Conservation (phyloP, 2,113 vertebrate species). For the Cyphomyrus plagiostoma region DNA sequence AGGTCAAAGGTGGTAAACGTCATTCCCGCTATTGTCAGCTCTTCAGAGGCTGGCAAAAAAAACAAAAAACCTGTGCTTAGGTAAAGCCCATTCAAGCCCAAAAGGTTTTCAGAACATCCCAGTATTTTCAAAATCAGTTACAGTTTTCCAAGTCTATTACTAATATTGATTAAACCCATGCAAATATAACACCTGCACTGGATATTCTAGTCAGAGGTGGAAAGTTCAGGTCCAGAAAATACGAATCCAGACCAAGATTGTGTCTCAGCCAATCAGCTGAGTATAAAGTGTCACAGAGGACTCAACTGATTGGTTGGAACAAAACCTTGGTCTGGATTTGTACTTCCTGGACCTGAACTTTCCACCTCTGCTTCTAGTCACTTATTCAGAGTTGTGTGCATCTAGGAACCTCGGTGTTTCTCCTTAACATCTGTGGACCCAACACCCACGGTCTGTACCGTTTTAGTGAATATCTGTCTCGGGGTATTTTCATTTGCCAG, state of each 20-base stretch:
- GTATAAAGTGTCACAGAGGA: too few relatives aligned
- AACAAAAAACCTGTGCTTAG: neutral
- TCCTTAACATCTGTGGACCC: neutral
- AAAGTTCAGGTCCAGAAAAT: too few relatives aligned
- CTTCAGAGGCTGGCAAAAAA: conserved; percentile 79
- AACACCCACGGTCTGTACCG: neutral
- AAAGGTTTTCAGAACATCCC: neutral
- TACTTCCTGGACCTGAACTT: too few relatives aligned
- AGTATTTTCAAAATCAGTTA: neutral
- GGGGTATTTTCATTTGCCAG: neutral
- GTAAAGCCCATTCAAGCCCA: neutral
- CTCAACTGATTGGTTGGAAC: too few relatives aligned
- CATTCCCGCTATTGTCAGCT: conserved; percentile 98
- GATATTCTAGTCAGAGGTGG: neutral
- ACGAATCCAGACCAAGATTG: too few relatives aligned
- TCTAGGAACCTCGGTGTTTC: neutral
- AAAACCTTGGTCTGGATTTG: too few relatives aligned
- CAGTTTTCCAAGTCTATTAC: neutral
- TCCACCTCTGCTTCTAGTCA: neutral
- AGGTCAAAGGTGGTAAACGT: conserved; percentile 98
- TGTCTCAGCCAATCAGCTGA: too few relatives aligned
- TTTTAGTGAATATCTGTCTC: neutral
- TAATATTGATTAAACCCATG: neutral
- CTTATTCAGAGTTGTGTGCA: neutral
- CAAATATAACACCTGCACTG: neutral